A percentile compares a stretch with the other conserved stretches of the same genome.
Conservation (phyloP, 2,888 invertebrate species). For the Euplagia quadripunctaria region DNA sequence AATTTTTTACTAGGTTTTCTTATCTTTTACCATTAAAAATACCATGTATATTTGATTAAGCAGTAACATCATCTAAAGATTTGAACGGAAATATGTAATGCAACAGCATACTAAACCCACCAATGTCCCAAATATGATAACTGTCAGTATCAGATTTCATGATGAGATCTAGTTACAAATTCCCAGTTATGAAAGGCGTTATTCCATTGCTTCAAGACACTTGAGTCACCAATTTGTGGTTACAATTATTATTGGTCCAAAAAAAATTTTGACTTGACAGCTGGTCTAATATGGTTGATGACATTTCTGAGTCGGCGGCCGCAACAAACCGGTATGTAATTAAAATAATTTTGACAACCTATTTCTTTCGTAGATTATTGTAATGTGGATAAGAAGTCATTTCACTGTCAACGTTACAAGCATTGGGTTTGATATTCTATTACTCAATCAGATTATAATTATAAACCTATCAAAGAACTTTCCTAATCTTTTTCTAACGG, state of each 20-base stretch:
- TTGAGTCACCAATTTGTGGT: constrained; percentile 67
- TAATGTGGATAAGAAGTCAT: constrained; percentile 28
- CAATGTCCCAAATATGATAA: constrained; percentile 31
- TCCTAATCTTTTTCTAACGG: neutral
- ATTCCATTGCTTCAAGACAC: constrained; percentile 60
- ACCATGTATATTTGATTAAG: neutral
- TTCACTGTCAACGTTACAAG: neutral
- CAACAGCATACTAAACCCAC: constrained; percentile 13
- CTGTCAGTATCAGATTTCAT: constrained; percentile 47
- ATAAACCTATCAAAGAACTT: neutral
- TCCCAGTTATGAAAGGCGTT: constrained; percentile 53
- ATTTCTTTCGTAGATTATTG: constrained; percentile 42
- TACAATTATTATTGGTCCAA: constrained; percentile 56
- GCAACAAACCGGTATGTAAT: constrained; percentile 56
- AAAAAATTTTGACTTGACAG: constrained; percentile 43
- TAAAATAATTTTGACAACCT: constrained; percentile 51
- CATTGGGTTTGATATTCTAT: neutral
- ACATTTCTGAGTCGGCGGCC: constrained; percentile 55
- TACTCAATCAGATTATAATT: neutral
- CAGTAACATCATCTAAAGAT: neutral
- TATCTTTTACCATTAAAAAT: neutral
- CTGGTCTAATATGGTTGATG: constrained; percentile 53
- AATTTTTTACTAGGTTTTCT: neutral
- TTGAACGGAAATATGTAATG: constrained; percentile 11
- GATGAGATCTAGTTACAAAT: constrained; percentile 41